phyloP scores from a whole-genome alignment of 2,113 vertebrate genomes.

The Saguinus midas region DNA sequence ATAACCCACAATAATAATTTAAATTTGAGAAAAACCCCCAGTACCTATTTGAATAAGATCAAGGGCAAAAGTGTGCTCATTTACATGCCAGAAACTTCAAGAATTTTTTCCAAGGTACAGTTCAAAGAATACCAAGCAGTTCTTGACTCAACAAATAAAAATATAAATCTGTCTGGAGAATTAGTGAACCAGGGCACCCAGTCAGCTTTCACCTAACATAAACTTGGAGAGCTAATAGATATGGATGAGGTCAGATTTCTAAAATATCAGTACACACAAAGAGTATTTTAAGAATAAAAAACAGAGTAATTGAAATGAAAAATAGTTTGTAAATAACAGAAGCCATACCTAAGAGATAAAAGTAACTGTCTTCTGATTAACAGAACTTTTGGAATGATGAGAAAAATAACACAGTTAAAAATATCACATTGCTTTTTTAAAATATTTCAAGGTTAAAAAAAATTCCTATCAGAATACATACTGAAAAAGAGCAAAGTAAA shows the following conservation, averaged over 20 bases:
- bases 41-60: neutral
- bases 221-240: neutral
- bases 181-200: neutral
- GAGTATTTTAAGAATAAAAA: neutral
- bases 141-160: neutral
- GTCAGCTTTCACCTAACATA: neutral
- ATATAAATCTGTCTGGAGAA: neutral
- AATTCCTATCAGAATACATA: neutral
- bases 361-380: neutral
- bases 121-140: neutral
- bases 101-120: neutral
- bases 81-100: neutral
- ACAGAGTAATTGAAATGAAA: neutral
- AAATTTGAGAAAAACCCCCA: neutral
- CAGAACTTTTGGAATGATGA: neutral
- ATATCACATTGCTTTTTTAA: neutral
- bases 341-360: neutral
- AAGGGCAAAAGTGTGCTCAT: neutral
- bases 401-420: neutral
- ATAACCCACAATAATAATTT: neutral
- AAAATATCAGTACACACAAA: neutral
- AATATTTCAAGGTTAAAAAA: neutral
- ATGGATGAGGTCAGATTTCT: neutral
- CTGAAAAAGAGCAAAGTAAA: neutral
- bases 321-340: neutral